Evolutionary conservation across 2,113 vertebrate species (phyloP), one percentile per base, ranked within the genome.

Genomic region (Zingel zingel): DNA sequence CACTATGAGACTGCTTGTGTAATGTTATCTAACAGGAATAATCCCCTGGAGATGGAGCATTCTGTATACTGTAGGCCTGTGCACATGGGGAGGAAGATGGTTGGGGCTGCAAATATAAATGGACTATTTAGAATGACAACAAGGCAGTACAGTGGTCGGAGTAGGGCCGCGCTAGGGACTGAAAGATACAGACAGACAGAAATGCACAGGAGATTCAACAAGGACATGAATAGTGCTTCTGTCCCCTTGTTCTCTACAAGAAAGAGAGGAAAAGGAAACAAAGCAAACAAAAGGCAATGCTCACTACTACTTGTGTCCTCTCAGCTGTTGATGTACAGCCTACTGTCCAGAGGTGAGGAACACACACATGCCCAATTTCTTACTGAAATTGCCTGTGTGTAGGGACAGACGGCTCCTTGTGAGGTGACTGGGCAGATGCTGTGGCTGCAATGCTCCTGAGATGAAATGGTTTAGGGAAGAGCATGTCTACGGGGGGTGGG

Each of bases 211-310:
- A 89, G 86, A 89, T 75, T 85, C 69, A 84, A 89, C 82, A 33
- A 77, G 75, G 85, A 82, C 84, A 90, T 95, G 93, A 95, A 96
- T 95, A 76, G 90, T 68, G 79, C 86, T 89, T 93, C 91, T 95
- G 93, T 95, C 69, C 88, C 48, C 74, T 69, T 89, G 86, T 91
- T 86, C 79, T 84, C 47, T 63, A 75, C 33, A 74, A 78, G 62
- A 67, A 74, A 92, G 86, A 91, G 39, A 19, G 39, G n/a, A 36
- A 18, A 65, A 27, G 64, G 39, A 21, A 57, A n/a, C n/a, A n/a
- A 74, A 73, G 82, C 84, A 92, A 89, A 93, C 88, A 90, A 66
- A 79, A 88, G 66, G 57, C 74, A 66, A 78, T 58, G 43, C 68
- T 86, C 65, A 79, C 81, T 71, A 66, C 86, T 69, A 84, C 82